Evolutionary conservation across 2,113 vertebrate species (phyloP).

Genomic region (Cichladusa arquata): DNA sequence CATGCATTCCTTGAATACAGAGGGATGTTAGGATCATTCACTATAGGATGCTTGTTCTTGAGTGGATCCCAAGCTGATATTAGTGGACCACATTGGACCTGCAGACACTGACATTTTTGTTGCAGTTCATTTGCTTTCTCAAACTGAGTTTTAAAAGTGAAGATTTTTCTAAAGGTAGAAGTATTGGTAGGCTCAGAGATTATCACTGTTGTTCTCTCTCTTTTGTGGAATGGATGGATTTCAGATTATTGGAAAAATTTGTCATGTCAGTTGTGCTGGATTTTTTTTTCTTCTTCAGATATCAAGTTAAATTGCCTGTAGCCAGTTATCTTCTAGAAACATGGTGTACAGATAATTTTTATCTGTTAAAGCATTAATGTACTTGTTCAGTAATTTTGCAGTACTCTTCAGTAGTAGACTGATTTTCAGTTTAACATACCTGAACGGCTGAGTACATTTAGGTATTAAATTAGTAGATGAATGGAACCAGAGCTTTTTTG

Average conservation of each 20-base stretch:
- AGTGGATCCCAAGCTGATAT: not conserved
- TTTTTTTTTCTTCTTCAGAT: not conserved
- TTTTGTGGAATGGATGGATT: not conserved
- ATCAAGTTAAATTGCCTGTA: not conserved
- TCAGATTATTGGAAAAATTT: not conserved
- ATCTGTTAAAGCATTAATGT: not conserved
- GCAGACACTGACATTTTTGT: not conserved
- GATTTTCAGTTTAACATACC: not conserved
- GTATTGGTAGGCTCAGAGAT: not conserved
- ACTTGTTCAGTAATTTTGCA: not conserved
- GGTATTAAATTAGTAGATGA: not conserved
- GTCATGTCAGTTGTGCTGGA: not conserved
- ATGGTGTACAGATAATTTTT: not conserved
- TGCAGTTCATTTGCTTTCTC: not conserved
- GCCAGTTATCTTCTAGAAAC: not conserved
- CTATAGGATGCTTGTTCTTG: not conserved
- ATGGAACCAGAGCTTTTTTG: not conserved
- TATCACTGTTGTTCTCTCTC: not conserved
- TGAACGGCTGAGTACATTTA: not conserved
- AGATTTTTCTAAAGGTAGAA: not conserved
- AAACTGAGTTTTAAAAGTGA: not conserved
- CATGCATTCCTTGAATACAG: accelerated
- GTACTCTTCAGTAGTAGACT: not conserved
- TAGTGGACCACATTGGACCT: not conserved
- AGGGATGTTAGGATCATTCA: not conserved